Conservation (phyloP, 2,888 invertebrate genomes). For the Chaetogeoica ovagalla region DNA sequence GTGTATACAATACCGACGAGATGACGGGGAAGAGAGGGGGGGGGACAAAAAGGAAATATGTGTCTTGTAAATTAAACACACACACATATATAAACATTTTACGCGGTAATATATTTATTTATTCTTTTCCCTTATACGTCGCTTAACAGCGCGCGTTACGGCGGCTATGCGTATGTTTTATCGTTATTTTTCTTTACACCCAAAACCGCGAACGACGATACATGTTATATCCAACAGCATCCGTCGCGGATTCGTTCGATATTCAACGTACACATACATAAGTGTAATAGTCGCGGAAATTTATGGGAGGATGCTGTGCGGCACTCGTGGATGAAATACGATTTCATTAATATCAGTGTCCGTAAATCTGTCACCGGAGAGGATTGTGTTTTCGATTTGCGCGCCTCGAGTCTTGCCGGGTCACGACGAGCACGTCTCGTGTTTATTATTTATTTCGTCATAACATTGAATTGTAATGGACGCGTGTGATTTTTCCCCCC, state of each 20-base stretch:
- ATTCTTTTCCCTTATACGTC: neutral
- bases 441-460: too few relatives aligned
- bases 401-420: neutral
- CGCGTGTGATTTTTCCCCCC: too few relatives aligned
- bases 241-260: neutral
- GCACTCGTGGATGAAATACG: slow-evolving; percentile 32
- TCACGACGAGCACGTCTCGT: neutral
- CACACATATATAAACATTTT: neutral
- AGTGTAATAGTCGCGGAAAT: slow-evolving; percentile 2
- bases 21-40: too few relatives aligned
- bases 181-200: neutral
- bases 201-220: neutral
- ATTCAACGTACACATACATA: neutral
- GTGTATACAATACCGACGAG: too few relatives aligned
- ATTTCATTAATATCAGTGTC: slow-evolving; percentile 33
- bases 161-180: neutral
- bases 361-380: slow-evolving; percentile 42
- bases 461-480: too few relatives aligned
- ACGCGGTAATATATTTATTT: neutral
- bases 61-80: slow-evolving; percentile 23
- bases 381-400: slow-evolving; percentile 32
- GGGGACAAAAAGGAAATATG: slow-evolving; percentile 12
- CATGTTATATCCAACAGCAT: neutral
- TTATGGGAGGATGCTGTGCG: slow-evolving; percentile 3
- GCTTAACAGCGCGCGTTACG: neutral